Evolutionary conservation across 1,140 invertebrate species (phyloP), one percentile per base, ranked within the genome.

Genomic region (Drosophila seguyi): DNA sequence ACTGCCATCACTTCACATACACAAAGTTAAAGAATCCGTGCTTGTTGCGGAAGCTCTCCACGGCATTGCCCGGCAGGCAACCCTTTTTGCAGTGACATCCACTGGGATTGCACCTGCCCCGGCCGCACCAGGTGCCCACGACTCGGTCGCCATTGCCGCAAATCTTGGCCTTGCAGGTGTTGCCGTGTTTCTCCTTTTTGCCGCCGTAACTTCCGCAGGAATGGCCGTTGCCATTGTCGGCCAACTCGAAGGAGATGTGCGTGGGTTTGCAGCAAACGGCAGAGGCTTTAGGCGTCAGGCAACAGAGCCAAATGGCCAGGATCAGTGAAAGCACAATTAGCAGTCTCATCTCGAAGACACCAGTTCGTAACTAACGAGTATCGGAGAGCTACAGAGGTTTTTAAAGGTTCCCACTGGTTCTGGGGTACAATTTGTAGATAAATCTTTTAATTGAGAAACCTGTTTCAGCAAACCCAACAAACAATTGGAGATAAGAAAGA

Each of bases 261-360:
- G 42, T 42, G 2, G 76, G 60, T 25, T 61, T 61, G 67, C 74
- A 79, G 67, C 76, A 79, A 36, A 36, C 59, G 13, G 65, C 76
- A 6, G 36, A 34, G 20, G 73, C 14, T 6, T 27, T 20, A 0
- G 61, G 18, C 0, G 39, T 39, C 6, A 53, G 36, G 41, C 52
- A 67, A 10, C 53, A 18, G 0, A 79, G 39, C 57, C 77, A 56
- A 48, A 62, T 20, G 13, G 34, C 50, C 22, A 77, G 11, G 27
- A 31, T 31, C 10, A 78, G 36, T 0, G 52, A 6, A 2, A 52
- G 27, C 16, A 57, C 18, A 47, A 62, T 29, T 2, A 5, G 0
- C 13, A 47, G 31, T 27, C 48, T 55, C 68, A 79, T 79, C 3
- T 22, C 42, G 5, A 4, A 13, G 20, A 44, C 18, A 4, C 2